These are phyloP conservation scores for Pseudocheirus occidentalis DNA, from an alignment of 2,797 vertebrate genomes.

Conservation along the genomic window DNA sequence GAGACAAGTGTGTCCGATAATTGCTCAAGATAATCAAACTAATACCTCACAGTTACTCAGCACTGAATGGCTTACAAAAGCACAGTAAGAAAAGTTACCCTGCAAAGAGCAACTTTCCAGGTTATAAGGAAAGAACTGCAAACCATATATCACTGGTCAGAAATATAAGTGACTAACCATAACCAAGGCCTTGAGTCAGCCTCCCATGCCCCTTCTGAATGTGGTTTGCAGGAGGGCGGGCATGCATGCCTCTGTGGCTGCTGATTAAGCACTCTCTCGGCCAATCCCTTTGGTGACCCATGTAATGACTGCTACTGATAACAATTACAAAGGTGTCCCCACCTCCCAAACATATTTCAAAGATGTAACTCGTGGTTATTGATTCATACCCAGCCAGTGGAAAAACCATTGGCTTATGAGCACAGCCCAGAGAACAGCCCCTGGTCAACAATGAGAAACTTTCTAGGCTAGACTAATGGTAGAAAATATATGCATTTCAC, in stretches of 20 bases:
- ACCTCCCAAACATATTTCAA: background rate
- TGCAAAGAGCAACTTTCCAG: background rate
- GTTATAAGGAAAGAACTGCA: background rate
- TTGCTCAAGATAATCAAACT: background rate
- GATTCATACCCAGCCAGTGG: background rate
- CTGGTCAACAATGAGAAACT: background rate
- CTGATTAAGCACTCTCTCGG: background rate
- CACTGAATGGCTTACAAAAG: background rate
- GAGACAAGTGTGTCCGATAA: background rate
- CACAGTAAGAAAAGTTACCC: background rate
- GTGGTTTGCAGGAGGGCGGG: background rate
- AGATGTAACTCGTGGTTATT: background rate
- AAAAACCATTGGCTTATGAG: background rate
- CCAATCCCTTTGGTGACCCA: background rate
- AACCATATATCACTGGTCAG: background rate
- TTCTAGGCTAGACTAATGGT: background rate
- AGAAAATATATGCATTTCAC: background rate
- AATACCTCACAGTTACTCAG: background rate
- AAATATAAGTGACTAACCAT: background rate
- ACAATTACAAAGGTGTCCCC: background rate
- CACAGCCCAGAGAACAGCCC: background rate
- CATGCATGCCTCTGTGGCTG: background rate
- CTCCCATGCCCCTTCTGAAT: background rate
- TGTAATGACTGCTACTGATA: background rate
- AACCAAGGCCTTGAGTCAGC: background rate